Percentiles rank a stretch among this genome's conserved stretches.
phyloP scores from a whole-genome alignment of 1,140 invertebrate genomes.

The Drosophila carrolli region DNA sequence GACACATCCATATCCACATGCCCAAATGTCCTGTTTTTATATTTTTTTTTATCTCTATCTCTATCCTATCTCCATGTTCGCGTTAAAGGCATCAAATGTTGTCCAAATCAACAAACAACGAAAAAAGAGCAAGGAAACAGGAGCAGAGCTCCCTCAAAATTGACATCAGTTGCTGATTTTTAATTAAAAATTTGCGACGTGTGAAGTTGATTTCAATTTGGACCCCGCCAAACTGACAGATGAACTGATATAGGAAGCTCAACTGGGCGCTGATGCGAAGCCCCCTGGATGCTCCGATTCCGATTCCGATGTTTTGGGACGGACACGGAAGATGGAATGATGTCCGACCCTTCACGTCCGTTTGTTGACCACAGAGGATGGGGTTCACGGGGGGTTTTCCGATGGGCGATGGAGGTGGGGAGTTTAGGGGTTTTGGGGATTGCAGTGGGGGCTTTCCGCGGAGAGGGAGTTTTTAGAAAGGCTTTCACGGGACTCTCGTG shows the following conservation, averaged over 20 bases:
- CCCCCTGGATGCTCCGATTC: constrained; percentile 18
- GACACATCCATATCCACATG: constrained; percentile 26
- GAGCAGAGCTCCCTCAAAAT: constrained; percentile 40
- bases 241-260: constrained; percentile 36
- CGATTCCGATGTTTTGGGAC: not conserved
- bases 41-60: constrained; percentile 2
- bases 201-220: constrained; percentile 82
- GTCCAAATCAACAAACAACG: constrained; percentile 52
- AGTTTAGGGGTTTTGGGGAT: not conserved
- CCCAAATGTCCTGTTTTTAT: constrained; percentile 8
- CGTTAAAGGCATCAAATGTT: constrained; percentile 75
- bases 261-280: not conserved
- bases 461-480: not conserved
- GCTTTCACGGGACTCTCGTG: not conserved
- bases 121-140: constrained; percentile 6
- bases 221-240: constrained; percentile 39
- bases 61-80: constrained; percentile 23
- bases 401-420: too few species aligned
- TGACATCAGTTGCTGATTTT: constrained; percentile 82
- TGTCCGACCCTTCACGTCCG: constrained; percentile 33
- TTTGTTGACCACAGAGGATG: constrained; percentile 36
- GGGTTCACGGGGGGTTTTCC: not conserved
- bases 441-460: not conserved
- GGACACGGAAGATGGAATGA: constrained; percentile 5
- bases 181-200: constrained; percentile 83